Evolutionary conservation across 2,113 vertebrate species (phyloP), one percentile per base, ranked within the genome.

Genomic region (Zosterops lateralis): DNA sequence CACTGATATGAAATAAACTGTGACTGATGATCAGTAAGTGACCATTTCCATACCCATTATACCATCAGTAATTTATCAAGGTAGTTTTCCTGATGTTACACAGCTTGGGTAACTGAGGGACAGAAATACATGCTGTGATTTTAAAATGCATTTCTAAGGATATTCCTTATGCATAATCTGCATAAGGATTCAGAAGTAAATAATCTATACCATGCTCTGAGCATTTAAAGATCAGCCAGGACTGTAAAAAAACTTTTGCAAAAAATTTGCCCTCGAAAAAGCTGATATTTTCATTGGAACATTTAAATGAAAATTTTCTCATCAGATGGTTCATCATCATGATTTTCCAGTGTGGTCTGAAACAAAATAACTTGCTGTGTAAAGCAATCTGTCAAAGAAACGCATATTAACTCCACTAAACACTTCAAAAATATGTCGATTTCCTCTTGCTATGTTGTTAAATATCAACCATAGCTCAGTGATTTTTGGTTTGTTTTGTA

Each of bases 41-140:
- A 97, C 74, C 91, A 98, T 98, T 98, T 99, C 98, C 98, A 98
- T 98, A 99, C 98, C 98, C 98, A 98, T 98, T 98, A 97, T 95
- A 97, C 96, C 95, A 96, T 98, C 97, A 90, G 97, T 98, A 98
- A 98, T 98, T 98, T 98, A 98, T 98, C 98, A 99, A 98, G 96
- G 96, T 98, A 98, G 92, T 93, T 96, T 97, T 97, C 98, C 98
- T 97, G 97, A 98, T 98, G 98, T 97, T 98, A 98, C 97, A 98
- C 98, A 98, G 97, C 97, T 98, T 98, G 97, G 97, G 96, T 97
- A 90, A 98, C 96, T 85, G 96, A 98, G 92, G 95, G 93, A 97
- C 95, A 93, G 89, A 97, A 96, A 95, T 94, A 96, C 97, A 95
- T 84, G 94, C 95, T 98, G 95, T 94, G 96, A 96, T 96, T 97